A percentile compares a stretch with the other conserved stretches of the same genome.
Conservation (phyloP, 2,797 vertebrate genomes). For the Micrastur ruficollis region DNA sequence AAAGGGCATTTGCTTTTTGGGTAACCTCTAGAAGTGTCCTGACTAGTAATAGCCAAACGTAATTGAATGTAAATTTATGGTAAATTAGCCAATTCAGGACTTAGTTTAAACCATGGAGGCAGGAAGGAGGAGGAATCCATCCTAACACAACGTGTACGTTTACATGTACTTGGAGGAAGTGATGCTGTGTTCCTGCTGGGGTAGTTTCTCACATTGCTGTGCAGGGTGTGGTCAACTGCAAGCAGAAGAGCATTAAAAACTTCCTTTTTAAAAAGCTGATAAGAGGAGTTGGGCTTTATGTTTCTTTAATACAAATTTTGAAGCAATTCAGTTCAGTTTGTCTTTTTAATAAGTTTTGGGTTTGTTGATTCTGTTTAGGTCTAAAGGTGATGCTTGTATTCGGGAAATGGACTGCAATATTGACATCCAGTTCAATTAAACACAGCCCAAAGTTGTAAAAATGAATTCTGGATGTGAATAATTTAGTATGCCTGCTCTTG, state of each 20-base stretch:
- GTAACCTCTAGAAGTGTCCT: constrained; percentile 4
- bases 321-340: neutral
- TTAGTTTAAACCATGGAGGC: neutral
- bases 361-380: neutral
- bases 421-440: constrained; percentile 17
- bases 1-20: neutral
- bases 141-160: neutral
- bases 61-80: neutral
- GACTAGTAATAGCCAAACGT: neutral
- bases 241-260: neutral
- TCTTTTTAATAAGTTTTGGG: neutral
- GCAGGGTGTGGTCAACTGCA: neutral
- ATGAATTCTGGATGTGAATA: neutral
- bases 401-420: neutral
- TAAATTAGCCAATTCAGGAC: neutral
- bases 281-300: neutral
- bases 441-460: neutral
- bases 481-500: neutral
- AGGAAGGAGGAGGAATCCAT: neutral
- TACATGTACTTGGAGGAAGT: neutral
- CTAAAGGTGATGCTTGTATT: neutral
- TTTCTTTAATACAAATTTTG: neutral
- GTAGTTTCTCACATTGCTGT: neutral
- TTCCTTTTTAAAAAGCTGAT: neutral
- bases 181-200: neutral